Percentiles rank a stretch among this genome's conserved stretches.
These are phyloP conservation scores for Monomorium pharaonis DNA, from an alignment of 1,140 invertebrate species.

Conservation along the genomic window DNA sequence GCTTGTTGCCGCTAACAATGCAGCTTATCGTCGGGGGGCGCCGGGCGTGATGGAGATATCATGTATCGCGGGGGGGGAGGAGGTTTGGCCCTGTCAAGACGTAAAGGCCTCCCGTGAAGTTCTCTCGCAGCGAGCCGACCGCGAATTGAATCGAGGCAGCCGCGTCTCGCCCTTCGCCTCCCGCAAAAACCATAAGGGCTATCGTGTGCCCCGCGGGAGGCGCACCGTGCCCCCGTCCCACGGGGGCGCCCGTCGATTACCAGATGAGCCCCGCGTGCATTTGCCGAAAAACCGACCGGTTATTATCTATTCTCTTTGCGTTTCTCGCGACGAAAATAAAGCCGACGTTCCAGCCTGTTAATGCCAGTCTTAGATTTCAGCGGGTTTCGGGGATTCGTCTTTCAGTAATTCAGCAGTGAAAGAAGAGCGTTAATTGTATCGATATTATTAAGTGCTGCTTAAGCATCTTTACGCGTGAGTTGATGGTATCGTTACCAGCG, in stretches of 20 bases:
- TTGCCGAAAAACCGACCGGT: constrained; percentile 69
- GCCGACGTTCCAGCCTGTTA: neutral
- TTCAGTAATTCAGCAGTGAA: constrained; percentile 1
- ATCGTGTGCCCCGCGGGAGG: constrained; percentile 73
- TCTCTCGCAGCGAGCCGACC: constrained; percentile 74
- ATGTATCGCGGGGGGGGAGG: constrained; percentile 66
- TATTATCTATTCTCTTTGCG: constrained; percentile 80
- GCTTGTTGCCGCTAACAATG: constrained; percentile 22
- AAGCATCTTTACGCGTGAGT: neutral
- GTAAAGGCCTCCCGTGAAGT: constrained; percentile 69
- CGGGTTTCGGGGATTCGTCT: neutral
- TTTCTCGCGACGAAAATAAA: neutral
- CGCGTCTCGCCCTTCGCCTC: constrained; percentile 66
- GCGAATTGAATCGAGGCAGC: constrained; percentile 78
- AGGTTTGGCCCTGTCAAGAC: constrained; percentile 68
- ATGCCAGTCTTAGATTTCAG: constrained; percentile 42
- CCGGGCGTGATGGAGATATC: constrained; percentile 71
- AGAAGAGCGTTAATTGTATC: constrained; percentile 9
- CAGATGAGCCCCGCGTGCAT: constrained; percentile 44
- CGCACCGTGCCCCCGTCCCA: constrained; percentile 55
- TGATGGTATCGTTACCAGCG: neutral
- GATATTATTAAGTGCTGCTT: constrained; percentile 7
- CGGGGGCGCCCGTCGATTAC: constrained; percentile 73
- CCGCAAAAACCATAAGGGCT: constrained; percentile 69
- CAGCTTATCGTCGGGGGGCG: constrained; percentile 45